Percentiles rank a stretch among this genome's conserved stretches.
Conservation (phyloP, 1,140 invertebrate genomes). For the Tetraneura akinire region DNA sequence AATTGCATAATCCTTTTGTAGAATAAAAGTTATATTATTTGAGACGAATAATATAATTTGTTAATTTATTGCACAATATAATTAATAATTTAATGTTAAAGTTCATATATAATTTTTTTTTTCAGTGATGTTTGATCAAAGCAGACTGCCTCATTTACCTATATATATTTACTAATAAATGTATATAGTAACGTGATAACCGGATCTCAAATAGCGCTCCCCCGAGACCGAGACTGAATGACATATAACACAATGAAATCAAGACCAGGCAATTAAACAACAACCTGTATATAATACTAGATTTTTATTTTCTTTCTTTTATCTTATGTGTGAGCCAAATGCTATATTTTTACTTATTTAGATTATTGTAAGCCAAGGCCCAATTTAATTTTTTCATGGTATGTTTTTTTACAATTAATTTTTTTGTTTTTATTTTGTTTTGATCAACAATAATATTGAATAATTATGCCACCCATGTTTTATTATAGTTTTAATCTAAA, state of each 20-base stretch:
- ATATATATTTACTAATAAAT: constrained; percentile 14
- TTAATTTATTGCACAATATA: no score
- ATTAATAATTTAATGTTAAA: no score
- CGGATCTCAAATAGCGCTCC: constrained; percentile 42
- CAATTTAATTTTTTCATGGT: constrained; percentile 26
- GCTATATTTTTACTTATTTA: constrained; percentile 37
- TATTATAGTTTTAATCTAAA: neutral
- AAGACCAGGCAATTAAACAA: constrained; percentile 16
- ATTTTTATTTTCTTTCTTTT: constrained; percentile 21
- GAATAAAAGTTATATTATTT: no score
- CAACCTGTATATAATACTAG: constrained; percentile 16
- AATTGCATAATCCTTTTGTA: no score
- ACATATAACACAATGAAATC: constrained; percentile 38
- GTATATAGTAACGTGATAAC: constrained; percentile 39
- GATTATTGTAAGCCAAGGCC: constrained; percentile 12
- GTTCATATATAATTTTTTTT: neutral
- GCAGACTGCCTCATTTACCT: constrained; percentile 28
- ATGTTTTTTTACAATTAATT: constrained; percentile 8
- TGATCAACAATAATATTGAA: neutral
- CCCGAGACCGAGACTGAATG: constrained; percentile 45
- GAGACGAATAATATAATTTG: no score
- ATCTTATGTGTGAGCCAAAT: constrained; percentile 20
- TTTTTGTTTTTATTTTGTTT: constrained; percentile 1
- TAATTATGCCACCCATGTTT: neutral
- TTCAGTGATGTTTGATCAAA: constrained; percentile 38